These are phyloP conservation scores for Augochlorella aurata DNA, from an alignment of 2,888 invertebrate species.

Conservation along the genomic window DNA sequence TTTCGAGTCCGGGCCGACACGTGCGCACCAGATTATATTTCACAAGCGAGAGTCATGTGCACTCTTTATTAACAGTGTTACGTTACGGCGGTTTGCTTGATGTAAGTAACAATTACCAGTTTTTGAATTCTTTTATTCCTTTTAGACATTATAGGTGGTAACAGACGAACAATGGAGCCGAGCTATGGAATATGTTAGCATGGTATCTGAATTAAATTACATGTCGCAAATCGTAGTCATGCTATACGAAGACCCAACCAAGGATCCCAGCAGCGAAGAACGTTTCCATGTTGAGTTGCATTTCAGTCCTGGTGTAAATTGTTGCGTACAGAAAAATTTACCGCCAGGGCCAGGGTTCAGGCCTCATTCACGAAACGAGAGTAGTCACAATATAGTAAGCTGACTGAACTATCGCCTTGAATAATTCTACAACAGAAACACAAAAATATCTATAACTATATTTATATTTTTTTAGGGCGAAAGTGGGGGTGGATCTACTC, in stretches of 20 bases:
- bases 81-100: constrained; percentile 95
- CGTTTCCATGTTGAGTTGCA: constrained; percentile 99
- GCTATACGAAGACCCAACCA: constrained; percentile 99
- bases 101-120: constrained; percentile 83
- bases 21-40: constrained; percentile 99
- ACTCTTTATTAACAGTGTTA: constrained; percentile 97
- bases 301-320: constrained; percentile 99
- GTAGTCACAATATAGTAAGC: constrained; percentile 83
- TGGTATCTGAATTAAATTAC: constrained; percentile 99
- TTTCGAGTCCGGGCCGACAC: constrained; percentile 98
- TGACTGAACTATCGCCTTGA: neutral
- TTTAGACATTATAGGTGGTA: constrained; percentile 83
- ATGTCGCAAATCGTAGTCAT: constrained; percentile 99
- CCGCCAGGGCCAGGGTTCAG: constrained; percentile 96
- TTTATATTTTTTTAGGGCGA: constrained; percentile 67
- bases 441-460: neutral
- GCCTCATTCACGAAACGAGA: constrained; percentile 94
- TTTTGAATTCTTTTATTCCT: neutral
- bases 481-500: constrained; percentile 68
- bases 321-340: constrained; percentile 96
- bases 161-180: constrained; percentile 99
- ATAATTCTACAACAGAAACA: neutral
- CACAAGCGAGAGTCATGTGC: constrained; percentile 99
- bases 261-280: constrained; percentile 94
- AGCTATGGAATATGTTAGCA: constrained; percentile 98